Evolutionary conservation across 2,113 vertebrate genomes (phyloP).

Genomic region (Leptocoma aspasia): DNA sequence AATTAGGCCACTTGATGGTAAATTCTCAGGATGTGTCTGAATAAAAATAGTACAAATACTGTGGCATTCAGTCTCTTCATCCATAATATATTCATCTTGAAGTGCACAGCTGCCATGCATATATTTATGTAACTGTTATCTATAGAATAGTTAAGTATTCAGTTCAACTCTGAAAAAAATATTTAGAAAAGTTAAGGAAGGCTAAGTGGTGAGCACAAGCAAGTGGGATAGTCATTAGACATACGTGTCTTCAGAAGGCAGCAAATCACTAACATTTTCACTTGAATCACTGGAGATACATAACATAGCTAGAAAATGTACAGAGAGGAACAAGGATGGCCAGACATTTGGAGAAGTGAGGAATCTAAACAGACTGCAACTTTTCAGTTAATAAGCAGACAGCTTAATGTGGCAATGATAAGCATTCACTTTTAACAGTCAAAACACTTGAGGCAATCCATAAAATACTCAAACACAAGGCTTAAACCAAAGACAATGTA

Average conservation of each 20-base stretch:
- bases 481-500: not conserved
- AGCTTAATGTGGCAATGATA: not conserved
- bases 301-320: not conserved
- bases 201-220: not conserved
- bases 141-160: conserved; percentile 38
- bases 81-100: conserved; percentile 45
- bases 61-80: conserved; percentile 34
- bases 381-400: not conserved
- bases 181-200: conserved; percentile 23
- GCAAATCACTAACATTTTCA: not conserved
- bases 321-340: not conserved
- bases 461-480: conserved; percentile 7
- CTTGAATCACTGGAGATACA: not conserved
- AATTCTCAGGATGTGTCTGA: conserved; percentile 40
- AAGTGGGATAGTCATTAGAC: not conserved
- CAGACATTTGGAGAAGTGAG: not conserved
- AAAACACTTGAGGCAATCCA: not conserved
- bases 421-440: not conserved
- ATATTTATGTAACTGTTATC: conserved; percentile 49
- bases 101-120: conserved; percentile 44
- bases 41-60: conserved; percentile 57
- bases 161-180: not conserved
- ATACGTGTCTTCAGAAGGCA: not conserved
- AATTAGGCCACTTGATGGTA: conserved; percentile 34
- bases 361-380: not conserved